Base-by-base conservation (phyloP, 2,797 vertebrate genomes). In the Pangasius sanitwongsei region DNA sequence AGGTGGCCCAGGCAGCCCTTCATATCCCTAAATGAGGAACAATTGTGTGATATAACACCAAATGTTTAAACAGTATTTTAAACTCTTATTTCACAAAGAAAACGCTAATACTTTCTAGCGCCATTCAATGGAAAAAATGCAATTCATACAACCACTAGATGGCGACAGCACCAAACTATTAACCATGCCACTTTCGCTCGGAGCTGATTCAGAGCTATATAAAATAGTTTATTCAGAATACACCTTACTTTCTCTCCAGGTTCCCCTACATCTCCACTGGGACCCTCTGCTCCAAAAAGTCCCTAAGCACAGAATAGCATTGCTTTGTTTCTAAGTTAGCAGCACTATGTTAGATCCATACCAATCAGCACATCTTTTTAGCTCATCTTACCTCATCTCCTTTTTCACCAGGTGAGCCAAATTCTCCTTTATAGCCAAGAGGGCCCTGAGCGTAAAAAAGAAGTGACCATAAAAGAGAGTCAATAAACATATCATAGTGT, bases 371-470 rank as follows among this genome's bases (percentile, higher is more conserved):
- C 15, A 65, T 48, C 6, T 59, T 23, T 5, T 63, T 18, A 70
- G 41, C 13, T 9, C 28, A 20, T 85, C 96, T 96, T 89, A 98
- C 98, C 97, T 98, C 97, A 25, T 98, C 98, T 75, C 98, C 98
- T 88, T 96, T 96, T 87, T 98, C 97, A 0, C 98, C 98, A 88
- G 94, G 88, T 61, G 93, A 91, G 15, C 97, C 97, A 18, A 92
- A 94, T 78, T 98, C 97, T 2, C 97, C 97, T 88, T 95, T 95
- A 94, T 97, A 97, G 34, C 98, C 98, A 93, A 96, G 96, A 0
- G 89, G 93, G 6, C 98, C 98, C 98, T 98, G 93, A 2, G 8
- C 83, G 83, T 86, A 7, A 89, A 8, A 34, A 3, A 48, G 65
- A 25, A 85, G n/a, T 31, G 65, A 83, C 81, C 13, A 87, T 70